A percentile compares a stretch with the other conserved stretches of the same genome.
Conservation (phyloP, 2,797 vertebrate species). For the Myotis pilosus region DNA sequence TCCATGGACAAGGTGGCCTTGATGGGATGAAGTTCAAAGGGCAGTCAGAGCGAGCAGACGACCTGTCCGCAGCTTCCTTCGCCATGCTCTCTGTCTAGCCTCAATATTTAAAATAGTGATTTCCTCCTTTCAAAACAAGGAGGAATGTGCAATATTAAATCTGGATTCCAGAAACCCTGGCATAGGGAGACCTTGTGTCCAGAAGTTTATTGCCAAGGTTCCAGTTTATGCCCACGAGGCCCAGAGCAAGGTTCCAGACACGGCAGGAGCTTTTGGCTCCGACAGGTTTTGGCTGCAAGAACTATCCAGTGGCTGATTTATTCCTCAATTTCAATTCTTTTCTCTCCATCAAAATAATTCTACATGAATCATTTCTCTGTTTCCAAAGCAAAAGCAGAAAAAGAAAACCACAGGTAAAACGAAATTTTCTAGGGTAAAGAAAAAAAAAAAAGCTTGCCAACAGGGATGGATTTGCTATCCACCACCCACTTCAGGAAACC, state of each 20-base stretch:
- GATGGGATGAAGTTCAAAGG: no score
- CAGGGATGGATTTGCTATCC: conserved; percentile 30
- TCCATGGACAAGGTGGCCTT: background rate
- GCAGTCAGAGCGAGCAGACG: background rate
- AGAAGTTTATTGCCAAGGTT: conserved; percentile 56
- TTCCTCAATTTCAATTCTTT: conserved; percentile 49
- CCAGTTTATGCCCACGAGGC: conserved; percentile 57
- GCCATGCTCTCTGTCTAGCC: background rate
- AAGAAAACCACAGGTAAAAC: background rate
- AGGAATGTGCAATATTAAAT: conserved; percentile 25
- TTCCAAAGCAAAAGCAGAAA: conserved; percentile 58
- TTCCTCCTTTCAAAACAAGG: conserved; percentile 31
- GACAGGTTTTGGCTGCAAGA: conserved; percentile 41
- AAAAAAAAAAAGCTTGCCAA: background rate
- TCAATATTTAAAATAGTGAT: background rate
- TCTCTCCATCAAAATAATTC: conserved; percentile 36
- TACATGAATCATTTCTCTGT: conserved; percentile 50
- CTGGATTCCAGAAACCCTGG: conserved; percentile 42
- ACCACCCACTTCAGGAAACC: conserved; percentile 35
- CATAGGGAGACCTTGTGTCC: conserved; percentile 27
- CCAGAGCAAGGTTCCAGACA: background rate
- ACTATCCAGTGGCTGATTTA: conserved; percentile 56
- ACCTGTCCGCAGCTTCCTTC: background rate
- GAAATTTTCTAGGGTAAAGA: background rate
- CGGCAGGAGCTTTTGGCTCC: background rate